Evolutionary conservation across 2,888 invertebrate genomes (phyloP), one percentile per base, ranked within the genome.

Genomic region (Noctua pronuba): DNA sequence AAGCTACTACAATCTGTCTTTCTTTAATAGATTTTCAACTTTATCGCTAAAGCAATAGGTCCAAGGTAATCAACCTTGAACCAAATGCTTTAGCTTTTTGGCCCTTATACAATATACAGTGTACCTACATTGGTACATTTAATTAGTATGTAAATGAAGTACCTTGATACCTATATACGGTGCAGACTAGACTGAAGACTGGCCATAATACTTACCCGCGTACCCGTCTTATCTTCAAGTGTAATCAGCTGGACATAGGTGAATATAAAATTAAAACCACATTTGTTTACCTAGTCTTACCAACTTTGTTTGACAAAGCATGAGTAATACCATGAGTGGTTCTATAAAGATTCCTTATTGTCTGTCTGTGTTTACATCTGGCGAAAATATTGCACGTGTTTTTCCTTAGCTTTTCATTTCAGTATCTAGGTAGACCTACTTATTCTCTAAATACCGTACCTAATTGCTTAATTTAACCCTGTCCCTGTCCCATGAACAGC

Each of bases 211-310:
- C 31, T 31, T 49, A 62, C 5, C 16, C 41, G 41, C n/a, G 8
- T n/a, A 41, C 3, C 31, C 13, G 52, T 28, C 41, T 44, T 55
- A 73, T 31, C 18, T 74, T 73, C 38, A 74, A 73, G 73, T 73
- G 16, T 76, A 38, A 31, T 76, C 60, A 75, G 77, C 60, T 75
- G 77, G 38, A 49, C 76, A 21, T 62, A 75, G 2, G 44, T 44
- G 35, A 35, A 35, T 28, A 75, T 70, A 41, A 73, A 73, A 73
- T 31, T n/a, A 74, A 16, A 31, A 68, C 38, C 16, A 16, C 28
- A 69, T 71, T 71, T 46, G 16, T 69, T 55, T 73, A 52, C 71
- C 13, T 71, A 52, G 21, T 38, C 52, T 41, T 44, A 58, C 46
- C 35, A 58, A 75, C 58, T 75, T 46, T 75, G 58, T 74, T 74